A percentile compares a stretch with the other conserved stretches of the same genome.
phyloP scores from a whole-genome alignment of 2,797 vertebrate genomes.

The Loris lydekkerianus region DNA sequence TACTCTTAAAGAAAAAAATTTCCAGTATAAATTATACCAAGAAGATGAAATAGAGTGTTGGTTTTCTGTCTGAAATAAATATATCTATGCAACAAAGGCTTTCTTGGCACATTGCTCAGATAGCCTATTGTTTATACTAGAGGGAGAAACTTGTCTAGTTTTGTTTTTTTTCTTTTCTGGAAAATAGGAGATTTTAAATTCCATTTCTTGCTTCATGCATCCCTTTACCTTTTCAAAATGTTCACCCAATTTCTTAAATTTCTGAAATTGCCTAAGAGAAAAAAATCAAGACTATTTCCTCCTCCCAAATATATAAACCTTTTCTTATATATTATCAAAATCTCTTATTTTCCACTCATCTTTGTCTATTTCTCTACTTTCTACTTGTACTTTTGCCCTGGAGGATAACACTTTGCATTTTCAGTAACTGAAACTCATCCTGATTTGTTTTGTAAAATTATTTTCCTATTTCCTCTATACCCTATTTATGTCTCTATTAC shows the following conservation, averaged over 20 bases:
- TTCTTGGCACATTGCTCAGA: not conserved
- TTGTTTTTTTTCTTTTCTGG: not conserved
- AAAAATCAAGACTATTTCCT: not conserved
- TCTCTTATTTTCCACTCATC: not conserved
- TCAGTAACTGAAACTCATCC: not conserved
- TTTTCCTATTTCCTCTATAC: not conserved
- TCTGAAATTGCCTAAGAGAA: not conserved
- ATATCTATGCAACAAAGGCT: not conserved
- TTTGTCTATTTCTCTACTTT: not conserved
- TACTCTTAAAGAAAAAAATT: not conserved
- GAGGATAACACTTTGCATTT: not conserved
- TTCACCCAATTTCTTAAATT: not conserved
- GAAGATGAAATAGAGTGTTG: not conserved
- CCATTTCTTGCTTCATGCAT: not conserved
- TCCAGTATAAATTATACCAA: not conserved
- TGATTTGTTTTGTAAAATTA: not conserved
- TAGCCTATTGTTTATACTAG: not conserved
- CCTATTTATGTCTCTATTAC: not conserved
- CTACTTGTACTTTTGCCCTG: not conserved
- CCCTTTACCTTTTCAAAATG: not conserved
- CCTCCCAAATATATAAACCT: not conserved
- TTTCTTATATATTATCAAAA: not conserved
- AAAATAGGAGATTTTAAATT: slow-evolving; percentile 1
- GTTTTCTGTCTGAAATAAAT: not conserved
- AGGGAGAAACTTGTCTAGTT: not conserved